A percentile compares a stretch with the other conserved stretches of the same genome.
These are phyloP conservation scores for Aelia acuminata DNA, from an alignment of 2,888 invertebrate genomes.

Conservation along the genomic window DNA sequence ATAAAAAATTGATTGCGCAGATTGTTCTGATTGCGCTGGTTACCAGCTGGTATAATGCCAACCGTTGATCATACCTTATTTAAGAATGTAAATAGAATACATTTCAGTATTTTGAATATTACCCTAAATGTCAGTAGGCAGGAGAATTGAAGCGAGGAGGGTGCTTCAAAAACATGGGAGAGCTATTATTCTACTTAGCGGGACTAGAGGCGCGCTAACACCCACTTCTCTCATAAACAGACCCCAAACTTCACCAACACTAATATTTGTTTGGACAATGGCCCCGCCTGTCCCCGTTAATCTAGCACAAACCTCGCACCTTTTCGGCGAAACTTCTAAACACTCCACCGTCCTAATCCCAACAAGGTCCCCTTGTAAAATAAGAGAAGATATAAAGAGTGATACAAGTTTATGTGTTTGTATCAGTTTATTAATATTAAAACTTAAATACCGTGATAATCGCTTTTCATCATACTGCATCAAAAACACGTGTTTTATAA, in stretches of 20 bases:
- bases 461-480: no score
- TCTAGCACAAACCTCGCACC: background rate
- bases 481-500: no score
- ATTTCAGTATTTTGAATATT: background rate
- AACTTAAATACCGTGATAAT: no score
- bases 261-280: constrained; percentile 50
- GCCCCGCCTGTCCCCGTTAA: background rate
- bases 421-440: no score
- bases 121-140: background rate
- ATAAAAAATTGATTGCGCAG: no score
- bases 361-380: no score
- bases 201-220: background rate
- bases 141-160: background rate
- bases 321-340: background rate
- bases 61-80: no score
- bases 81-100: background rate
- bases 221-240: background rate
- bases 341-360: background rate
- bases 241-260: constrained; percentile 12
- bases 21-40: no score
- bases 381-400: no score
- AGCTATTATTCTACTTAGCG: background rate
- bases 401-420: no score
- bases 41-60: no score
- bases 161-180: background rate